These are phyloP conservation scores for Poeciliopsis infans DNA, from an alignment of 2,797 vertebrate genomes.

Conservation along the genomic window DNA sequence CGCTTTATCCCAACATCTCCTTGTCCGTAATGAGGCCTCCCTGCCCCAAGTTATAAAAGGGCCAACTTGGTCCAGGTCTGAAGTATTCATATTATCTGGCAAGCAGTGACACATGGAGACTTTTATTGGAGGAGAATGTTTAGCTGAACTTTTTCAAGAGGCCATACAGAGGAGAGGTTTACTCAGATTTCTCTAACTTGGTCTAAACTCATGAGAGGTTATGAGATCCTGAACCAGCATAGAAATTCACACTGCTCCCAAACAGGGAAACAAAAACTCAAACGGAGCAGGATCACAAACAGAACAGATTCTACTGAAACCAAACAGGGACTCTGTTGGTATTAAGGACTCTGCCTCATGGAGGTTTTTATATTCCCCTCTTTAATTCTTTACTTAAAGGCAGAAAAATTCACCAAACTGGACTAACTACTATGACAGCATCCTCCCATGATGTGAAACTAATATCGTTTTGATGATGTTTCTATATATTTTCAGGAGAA, in stretches of 20 bases:
- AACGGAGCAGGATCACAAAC: not conserved
- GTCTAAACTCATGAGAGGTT: conserved; percentile 5
- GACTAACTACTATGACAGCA: conserved; percentile 4
- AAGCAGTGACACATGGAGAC: conserved; percentile 27
- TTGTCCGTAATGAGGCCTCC: conserved; percentile 54
- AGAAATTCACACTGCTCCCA: conserved; percentile 54
- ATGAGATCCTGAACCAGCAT: conserved; percentile 57
- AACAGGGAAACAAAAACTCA: conserved; percentile 19
- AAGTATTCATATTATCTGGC: conserved; percentile 24
- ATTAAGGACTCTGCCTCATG: conserved; percentile 1
- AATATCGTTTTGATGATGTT: conserved; percentile 28
- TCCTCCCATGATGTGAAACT: conserved; percentile 13
- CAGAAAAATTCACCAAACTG: conserved; percentile 7
- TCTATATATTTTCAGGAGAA: not conserved
- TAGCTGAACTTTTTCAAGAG: conserved; percentile 22
- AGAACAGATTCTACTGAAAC: not conserved
- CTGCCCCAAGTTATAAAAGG: conserved; percentile 43
- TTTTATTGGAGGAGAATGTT: conserved; percentile 60
- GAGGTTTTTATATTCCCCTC: not conserved
- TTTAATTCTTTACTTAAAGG: not conserved
- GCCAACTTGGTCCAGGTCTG: conserved; percentile 15
- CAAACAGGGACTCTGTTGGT: not conserved
- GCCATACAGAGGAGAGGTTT: conserved; percentile 46
- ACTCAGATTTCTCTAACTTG: conserved; percentile 34
- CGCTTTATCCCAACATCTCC: conserved; percentile 54